phyloP scores from a whole-genome alignment of 1,140 invertebrate species.

The Oncopeltus fasciatus region DNA sequence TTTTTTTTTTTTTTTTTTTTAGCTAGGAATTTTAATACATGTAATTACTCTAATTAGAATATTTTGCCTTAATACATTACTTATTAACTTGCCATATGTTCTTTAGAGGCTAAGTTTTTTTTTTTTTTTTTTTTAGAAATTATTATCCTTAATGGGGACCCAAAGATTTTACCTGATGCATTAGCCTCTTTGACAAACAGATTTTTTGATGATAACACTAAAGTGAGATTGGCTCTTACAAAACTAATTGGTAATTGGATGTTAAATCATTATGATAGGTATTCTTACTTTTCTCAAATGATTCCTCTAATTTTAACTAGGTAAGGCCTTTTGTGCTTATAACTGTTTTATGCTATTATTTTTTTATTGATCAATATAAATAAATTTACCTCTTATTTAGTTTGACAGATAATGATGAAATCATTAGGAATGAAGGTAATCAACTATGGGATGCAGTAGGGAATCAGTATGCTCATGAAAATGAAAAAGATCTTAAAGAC shows the following conservation, averaged over 20 bases:
- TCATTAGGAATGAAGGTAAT: slow-evolving; percentile 40
- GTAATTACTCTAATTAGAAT: no score
- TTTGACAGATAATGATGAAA: slow-evolving; percentile 51
- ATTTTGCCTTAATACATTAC: no score
- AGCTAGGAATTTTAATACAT: no score
- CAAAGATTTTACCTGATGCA: slow-evolving; percentile 44
- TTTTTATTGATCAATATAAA: not conserved
- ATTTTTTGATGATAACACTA: slow-evolving; percentile 55
- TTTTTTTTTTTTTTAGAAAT: slow-evolving; percentile 36
- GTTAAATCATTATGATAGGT: slow-evolving; percentile 51
- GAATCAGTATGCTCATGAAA: slow-evolving; percentile 53
- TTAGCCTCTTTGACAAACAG: slow-evolving; percentile 52
- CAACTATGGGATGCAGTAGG: slow-evolving; percentile 53
- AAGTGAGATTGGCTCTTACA: slow-evolving; percentile 48
- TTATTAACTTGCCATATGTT: no score
- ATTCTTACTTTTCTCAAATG: slow-evolving; percentile 60
- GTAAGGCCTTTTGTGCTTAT: slow-evolving; percentile 22
- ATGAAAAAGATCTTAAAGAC: slow-evolving; percentile 59
- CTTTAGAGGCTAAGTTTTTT: no score
- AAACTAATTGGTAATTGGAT: slow-evolving; percentile 52
- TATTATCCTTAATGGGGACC: slow-evolving; percentile 42
- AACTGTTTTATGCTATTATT: not conserved
- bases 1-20: no score
- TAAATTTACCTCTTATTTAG: slow-evolving; percentile 27
- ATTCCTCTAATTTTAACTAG: slow-evolving; percentile 61